phyloP scores from a whole-genome alignment of 2,888 invertebrate genomes.

The Tetragonisca angustula region DNA sequence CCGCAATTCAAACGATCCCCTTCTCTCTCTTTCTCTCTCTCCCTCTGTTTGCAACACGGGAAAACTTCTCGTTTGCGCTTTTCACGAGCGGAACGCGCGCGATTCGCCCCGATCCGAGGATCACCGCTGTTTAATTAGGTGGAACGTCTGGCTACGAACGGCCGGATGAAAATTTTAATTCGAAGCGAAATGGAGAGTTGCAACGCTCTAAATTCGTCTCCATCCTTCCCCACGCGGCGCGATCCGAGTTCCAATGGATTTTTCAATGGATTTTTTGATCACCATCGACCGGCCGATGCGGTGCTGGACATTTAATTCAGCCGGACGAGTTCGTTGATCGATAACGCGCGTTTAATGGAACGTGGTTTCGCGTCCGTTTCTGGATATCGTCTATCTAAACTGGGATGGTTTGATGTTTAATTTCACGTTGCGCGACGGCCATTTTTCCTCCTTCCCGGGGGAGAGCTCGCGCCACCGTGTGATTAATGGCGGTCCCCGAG shows the following conservation, averaged over 20 bases:
- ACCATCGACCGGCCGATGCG: too few species aligned
- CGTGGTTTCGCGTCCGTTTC: neutral
- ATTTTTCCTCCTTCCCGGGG: neutral
- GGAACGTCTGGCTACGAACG: conserved; percentile 10
- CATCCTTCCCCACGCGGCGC: neutral
- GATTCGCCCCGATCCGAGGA: conserved; percentile 9
- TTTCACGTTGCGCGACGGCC: neutral
- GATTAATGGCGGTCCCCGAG: conserved; percentile 13
- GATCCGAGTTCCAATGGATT: conserved; percentile 4
- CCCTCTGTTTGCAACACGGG: neutral
- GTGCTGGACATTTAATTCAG: neutral
- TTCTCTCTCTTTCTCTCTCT: neutral
- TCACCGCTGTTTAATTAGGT: conserved; percentile 23
- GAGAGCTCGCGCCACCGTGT: neutral
- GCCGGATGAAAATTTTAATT: conserved; percentile 34
- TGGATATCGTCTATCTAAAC: neutral
- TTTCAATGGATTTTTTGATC: neutral
- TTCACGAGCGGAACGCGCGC: neutral
- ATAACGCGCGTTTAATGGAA: neutral
- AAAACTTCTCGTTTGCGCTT: conserved; percentile 7
- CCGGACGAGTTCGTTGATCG: neutral
- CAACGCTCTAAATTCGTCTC: conserved; percentile 2
- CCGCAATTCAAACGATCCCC: neutral
- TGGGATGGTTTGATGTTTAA: neutral
- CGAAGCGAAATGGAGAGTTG: neutral